phyloP scores from a whole-genome alignment of 23 tunicate species.

The Aplidium turbinatum region DNA sequence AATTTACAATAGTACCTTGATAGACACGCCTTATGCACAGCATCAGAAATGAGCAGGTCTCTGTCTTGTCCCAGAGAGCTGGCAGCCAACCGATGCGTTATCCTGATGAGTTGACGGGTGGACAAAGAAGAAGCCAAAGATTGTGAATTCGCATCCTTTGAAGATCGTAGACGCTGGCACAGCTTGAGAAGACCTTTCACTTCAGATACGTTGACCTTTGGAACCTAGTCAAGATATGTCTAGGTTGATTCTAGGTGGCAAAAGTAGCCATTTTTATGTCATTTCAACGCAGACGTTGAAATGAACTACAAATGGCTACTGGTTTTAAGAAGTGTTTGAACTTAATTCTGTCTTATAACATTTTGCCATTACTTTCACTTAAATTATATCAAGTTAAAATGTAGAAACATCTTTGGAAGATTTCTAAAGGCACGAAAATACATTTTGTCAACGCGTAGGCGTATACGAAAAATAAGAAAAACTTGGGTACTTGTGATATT shows the following conservation, averaged over 20 bases:
- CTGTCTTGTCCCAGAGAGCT: conserved; percentile 2
- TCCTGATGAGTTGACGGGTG: conserved; percentile 81
- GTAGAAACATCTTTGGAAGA: too few species aligned
- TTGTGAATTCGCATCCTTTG: conserved; percentile 67
- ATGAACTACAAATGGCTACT: too few species aligned
- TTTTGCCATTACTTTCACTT: conserved; percentile 1
- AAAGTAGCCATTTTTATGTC: too few species aligned
- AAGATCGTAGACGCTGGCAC: conserved; percentile 57
- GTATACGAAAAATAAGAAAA: too few species aligned
- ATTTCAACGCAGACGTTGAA: too few species aligned
- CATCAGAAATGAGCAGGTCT: conserved; percentile 58
- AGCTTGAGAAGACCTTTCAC: conserved; percentile 53
- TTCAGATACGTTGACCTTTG: conserved; percentile 41
- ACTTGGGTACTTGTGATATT: too few species aligned
- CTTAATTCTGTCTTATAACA: background rate
- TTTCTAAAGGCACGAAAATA: too few species aligned
- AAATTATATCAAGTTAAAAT: too few species aligned
- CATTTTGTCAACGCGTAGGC: too few species aligned
- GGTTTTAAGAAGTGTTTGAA: too few species aligned
- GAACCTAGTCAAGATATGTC: conserved; percentile 45
- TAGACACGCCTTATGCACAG: conserved; percentile 93
- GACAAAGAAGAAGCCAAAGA: conserved; percentile 81
- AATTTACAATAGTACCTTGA: conserved; percentile 54
- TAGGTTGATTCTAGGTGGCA: too few species aligned
- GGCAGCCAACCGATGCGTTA: conserved; percentile 60